Conservation (phyloP, 1,140 invertebrate genomes). For the Aradophagus sp. region DNA sequence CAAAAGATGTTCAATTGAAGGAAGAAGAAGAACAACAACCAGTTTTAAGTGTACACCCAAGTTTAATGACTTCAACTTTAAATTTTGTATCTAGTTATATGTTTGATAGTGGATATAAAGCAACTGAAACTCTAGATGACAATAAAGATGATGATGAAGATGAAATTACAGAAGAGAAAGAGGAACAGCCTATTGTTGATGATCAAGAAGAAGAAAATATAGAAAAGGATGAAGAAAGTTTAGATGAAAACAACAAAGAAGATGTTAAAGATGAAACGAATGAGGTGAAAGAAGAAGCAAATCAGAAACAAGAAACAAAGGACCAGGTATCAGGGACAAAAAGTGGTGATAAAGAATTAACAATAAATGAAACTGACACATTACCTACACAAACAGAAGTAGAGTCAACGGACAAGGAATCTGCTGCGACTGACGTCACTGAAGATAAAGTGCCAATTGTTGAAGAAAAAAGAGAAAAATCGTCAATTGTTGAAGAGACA, state of each 20-base stretch:
- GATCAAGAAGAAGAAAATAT: too few relatives aligned
- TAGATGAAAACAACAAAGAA: too few relatives aligned
- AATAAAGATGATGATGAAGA: constrained; percentile 15
- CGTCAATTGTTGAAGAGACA: too few relatives aligned
- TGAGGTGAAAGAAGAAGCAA: constrained; percentile 13
- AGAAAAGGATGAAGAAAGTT: too few relatives aligned
- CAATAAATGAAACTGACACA: too few relatives aligned
- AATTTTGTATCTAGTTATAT: constrained; percentile 33
- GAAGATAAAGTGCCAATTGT: constrained; percentile 3
- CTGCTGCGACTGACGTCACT: background rate
- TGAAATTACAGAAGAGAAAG: constrained; percentile 13
- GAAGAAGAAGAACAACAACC: constrained; percentile 47
- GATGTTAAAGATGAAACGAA: constrained; percentile 3
- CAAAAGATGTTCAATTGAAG: constrained; percentile 1
- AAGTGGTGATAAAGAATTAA: constrained; percentile 37
- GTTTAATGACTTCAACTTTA: constrained; percentile 26
- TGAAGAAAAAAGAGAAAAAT: constrained; percentile 1
- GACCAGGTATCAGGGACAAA: too few relatives aligned
- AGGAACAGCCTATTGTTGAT: too few relatives aligned
- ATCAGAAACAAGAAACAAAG: constrained; percentile 11
- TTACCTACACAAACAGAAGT: too few relatives aligned
- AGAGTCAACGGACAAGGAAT: too few relatives aligned
- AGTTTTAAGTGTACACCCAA: constrained; percentile 56
- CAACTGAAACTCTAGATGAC: constrained; percentile 28
- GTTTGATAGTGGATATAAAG: constrained; percentile 18